phyloP scores from a whole-genome alignment of 1,140 invertebrate species.

The Trachelipus rathkii region DNA sequence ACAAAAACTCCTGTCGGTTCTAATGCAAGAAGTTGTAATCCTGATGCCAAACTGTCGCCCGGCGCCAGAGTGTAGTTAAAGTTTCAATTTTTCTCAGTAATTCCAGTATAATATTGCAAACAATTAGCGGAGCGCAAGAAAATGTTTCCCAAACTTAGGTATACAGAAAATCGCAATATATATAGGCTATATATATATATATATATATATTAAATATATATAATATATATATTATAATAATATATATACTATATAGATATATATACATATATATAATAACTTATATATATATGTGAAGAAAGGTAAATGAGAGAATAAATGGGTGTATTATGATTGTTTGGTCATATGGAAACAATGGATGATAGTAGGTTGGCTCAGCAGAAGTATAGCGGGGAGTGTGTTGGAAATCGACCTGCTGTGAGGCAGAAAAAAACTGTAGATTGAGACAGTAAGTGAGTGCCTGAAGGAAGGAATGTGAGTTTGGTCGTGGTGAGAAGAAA shows the following conservation, averaged over 20 bases:
- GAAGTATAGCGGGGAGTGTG: no score
- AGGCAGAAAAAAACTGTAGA: no score
- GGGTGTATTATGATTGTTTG: no score
- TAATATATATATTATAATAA: not conserved
- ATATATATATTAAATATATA: constrained; percentile 22
- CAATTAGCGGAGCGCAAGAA: constrained; percentile 54
- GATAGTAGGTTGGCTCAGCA: no score
- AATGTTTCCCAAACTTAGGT: not conserved
- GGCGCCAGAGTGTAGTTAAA: constrained; percentile 67
- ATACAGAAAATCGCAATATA: not conserved
- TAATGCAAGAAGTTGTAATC: constrained; percentile 80
- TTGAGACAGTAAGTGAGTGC: no score
- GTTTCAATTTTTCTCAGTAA: constrained; percentile 72
- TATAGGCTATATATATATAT: constrained; percentile 18
- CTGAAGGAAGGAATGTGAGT: no score
- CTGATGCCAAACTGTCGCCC: constrained; percentile 77
- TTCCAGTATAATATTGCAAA: constrained; percentile 73
- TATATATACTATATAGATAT: not conserved
- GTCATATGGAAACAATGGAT: no score
- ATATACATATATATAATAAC: not conserved
- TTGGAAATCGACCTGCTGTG: no score
- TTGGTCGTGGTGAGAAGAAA: no score
- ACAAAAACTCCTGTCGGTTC: constrained; percentile 81
- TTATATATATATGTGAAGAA: no score
- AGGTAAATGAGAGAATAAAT: no score